phyloP scores from a whole-genome alignment of 2,113 vertebrate genomes.

The Ceratotherium simum region DNA sequence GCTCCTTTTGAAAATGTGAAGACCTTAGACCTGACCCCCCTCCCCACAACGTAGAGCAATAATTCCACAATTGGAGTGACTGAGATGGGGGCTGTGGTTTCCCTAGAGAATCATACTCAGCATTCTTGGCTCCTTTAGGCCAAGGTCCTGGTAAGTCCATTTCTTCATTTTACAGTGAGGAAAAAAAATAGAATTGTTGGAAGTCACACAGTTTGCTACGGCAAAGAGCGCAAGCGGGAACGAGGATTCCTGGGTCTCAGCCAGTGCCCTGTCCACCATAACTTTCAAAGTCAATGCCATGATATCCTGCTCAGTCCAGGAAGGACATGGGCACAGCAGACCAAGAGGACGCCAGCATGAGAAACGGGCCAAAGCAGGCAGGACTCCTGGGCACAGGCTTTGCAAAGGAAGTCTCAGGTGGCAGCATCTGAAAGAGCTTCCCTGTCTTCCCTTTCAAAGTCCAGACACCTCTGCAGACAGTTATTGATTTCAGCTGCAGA shows the following conservation, averaged over 20 bases:
- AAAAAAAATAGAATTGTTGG: neutral
- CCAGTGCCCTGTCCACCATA: neutral
- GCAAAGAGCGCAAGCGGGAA: neutral
- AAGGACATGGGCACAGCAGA: neutral
- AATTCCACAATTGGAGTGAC: rapidly evolving
- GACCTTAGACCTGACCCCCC: neutral
- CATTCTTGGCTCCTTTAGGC: neutral
- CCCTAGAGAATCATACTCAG: neutral
- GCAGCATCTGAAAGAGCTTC: neutral
- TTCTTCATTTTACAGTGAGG: neutral
- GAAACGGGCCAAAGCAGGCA: neutral
- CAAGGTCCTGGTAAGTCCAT: neutral
- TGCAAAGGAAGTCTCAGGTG: neutral
- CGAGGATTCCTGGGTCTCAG: neutral
- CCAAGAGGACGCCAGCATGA: neutral
- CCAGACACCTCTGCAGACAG: neutral
- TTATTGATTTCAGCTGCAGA: neutral
- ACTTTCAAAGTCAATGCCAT: neutral
- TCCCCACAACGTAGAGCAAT: rapidly evolving
- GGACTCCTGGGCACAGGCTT: neutral
- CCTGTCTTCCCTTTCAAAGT: neutral
- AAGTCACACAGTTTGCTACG: neutral
- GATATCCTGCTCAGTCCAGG: too few species aligned
- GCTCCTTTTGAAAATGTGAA: neutral
- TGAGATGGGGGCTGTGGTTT: neutral